Evolutionary conservation across 2,888 invertebrate genomes (phyloP), one percentile per base, ranked within the genome.

Genomic region (Stictocephala bisonia): DNA sequence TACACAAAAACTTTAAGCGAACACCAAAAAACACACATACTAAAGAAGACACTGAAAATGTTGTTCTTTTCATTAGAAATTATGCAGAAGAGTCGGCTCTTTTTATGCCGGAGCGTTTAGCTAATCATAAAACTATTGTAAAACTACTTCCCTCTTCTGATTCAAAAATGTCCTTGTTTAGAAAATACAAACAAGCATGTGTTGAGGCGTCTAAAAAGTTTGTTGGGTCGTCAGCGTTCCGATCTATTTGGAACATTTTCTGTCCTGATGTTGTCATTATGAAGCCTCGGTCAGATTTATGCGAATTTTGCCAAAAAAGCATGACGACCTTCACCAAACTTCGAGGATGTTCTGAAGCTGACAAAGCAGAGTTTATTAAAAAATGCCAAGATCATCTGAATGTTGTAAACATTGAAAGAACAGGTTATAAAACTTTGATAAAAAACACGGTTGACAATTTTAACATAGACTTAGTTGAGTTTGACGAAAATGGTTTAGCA

Each of bases 71-170:
- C n/a, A n/a, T n/a, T n/a, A n/a, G n/a, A n/a, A n/a, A n/a, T n/a
- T n/a, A n/a, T n/a, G n/a, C n/a, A n/a, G n/a, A n/a, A n/a, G n/a
- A n/a, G n/a, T n/a, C n/a, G n/a, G n/a, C n/a, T n/a, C n/a, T n/a
- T n/a, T n/a, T n/a, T n/a, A n/a, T n/a, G n/a, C n/a, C n/a, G n/a
- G n/a, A n/a, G n/a, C n/a, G n/a, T n/a, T n/a, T n/a, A n/a, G n/a
- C n/a, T n/a, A n/a, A n/a, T n/a, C n/a, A n/a, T n/a, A n/a, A n/a
- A n/a, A n/a, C n/a, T n/a, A n/a, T n/a, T n/a, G n/a, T n/a, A n/a
- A n/a, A n/a, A n/a, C n/a, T n/a, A n/a, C 60, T 60, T 60, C 60
- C 60, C 24, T 60, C 60, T 27, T 60, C 60, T 60, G 60, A 60
- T 15, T 20, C 60, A 9, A 60, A 60, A 22, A 31, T 18, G 4